Percentiles rank a stretch among this genome's conserved stretches.
Evolutionary conservation across 1,140 invertebrate species (phyloP).

Genomic region (Aphelinus certus): DNA sequence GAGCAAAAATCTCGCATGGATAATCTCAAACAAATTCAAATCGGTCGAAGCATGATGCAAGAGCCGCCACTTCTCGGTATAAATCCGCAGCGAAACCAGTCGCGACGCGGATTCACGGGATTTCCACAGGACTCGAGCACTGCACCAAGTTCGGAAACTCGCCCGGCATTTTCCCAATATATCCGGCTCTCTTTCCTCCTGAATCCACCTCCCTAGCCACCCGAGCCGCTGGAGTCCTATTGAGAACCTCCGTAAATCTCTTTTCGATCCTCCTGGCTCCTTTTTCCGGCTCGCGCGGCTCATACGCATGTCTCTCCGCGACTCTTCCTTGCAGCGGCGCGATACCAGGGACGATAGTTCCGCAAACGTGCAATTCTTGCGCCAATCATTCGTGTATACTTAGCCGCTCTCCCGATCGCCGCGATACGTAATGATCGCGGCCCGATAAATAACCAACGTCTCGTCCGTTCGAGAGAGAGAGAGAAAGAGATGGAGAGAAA

Average conservation of each 20-base stretch:
- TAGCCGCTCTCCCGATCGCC: slow-evolving; percentile 7
- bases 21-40: no score
- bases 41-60: no score
- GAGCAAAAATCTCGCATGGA: no score
- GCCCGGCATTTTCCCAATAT: no score
- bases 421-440: slow-evolving; percentile 19
- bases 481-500: background rate
- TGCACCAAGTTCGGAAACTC: no score
- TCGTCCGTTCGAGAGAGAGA: slow-evolving; percentile 21
- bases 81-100: no score
- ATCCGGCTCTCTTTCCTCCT: background rate
- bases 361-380: slow-evolving; percentile 19
- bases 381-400: slow-evolving; percentile 29
- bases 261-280: background rate
- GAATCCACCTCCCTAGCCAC: background rate
- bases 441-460: slow-evolving; percentile 20
- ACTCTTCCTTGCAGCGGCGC: background rate
- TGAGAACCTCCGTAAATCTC: background rate
- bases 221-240: background rate
- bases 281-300: no score
- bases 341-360: slow-evolving; percentile 19
- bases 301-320: background rate
- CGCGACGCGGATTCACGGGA: no score
- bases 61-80: no score
- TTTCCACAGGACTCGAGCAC: no score